phyloP scores from a whole-genome alignment of 2,797 vertebrate species.

The Smutsia temminckii region DNA sequence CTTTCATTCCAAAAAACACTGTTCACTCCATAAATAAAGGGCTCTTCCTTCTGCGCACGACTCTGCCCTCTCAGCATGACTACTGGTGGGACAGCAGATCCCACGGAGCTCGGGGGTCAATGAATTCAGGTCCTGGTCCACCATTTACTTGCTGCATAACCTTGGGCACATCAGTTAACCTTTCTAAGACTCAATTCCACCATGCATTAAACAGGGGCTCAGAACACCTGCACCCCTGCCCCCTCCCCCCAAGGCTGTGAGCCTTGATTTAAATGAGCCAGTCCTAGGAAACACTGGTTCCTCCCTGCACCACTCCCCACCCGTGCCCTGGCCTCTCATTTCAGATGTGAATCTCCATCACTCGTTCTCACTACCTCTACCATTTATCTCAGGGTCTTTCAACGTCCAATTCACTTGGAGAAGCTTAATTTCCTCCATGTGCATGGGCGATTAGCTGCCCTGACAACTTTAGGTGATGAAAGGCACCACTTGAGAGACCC shows the following conservation, averaged over 20 bases:
- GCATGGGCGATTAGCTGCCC: constrained; percentile 48
- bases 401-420: constrained; percentile 11
- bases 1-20: constrained; percentile 7
- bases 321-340: neutral
- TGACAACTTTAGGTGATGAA: constrained; percentile 60
- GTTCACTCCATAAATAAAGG: neutral
- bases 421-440: constrained; percentile 46
- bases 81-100: neutral
- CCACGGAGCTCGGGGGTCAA: neutral
- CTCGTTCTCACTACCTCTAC: neutral
- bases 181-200: neutral
- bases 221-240: neutral
- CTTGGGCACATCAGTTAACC: neutral
- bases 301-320: neutral
- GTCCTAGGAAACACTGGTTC: neutral
- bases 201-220: neutral
- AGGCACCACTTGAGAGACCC: neutral
- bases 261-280: neutral
- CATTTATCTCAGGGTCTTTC: constrained; percentile 38
- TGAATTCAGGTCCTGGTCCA: neutral
- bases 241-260: neutral
- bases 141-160: neutral
- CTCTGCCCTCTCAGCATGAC: neutral
- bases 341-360: neutral
- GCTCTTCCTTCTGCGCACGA: neutral